A percentile compares a stretch with the other conserved stretches of the same genome.
Conservation (phyloP, 2,797 vertebrate genomes). For the Clarias pachynema region DNA sequence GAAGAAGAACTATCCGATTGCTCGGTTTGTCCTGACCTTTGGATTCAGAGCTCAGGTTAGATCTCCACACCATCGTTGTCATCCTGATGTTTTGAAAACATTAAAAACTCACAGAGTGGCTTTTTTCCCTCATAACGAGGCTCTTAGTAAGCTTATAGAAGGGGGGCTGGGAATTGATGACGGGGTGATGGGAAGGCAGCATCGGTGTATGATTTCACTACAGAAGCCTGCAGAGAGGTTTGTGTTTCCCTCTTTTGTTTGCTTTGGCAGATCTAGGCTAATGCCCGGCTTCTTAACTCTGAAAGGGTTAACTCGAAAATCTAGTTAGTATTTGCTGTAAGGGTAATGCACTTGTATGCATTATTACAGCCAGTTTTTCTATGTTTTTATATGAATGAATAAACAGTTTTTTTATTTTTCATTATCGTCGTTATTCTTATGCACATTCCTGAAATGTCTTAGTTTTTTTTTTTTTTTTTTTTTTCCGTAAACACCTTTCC, state of each 20-base stretch:
- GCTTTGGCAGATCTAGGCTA: constrained; percentile 46
- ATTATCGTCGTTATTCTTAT: not conserved
- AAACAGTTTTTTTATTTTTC: not conserved
- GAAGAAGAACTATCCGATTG: constrained; percentile 11
- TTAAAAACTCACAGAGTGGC: constrained; percentile 53
- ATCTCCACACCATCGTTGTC: constrained; percentile 25
- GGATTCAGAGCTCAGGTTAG: constrained; percentile 46
- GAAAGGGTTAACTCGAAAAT: constrained; percentile 36
- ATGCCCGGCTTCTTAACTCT: constrained; percentile 38
- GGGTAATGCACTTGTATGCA: not conserved
- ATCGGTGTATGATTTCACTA: constrained; percentile 61
- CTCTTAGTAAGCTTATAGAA: constrained; percentile 30
- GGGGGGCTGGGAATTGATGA: constrained; percentile 48
- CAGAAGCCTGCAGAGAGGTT: constrained; percentile 55
- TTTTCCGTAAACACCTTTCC: not conserved
- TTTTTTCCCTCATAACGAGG: constrained; percentile 52
- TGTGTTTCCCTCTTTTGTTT: constrained; percentile 50
- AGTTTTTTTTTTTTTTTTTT: no score
- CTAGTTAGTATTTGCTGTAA: not conserved
- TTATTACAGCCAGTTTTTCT: not conserved
- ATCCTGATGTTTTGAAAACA: constrained; percentile 60
- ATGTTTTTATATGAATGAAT: not conserved
- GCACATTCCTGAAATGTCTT: not conserved
- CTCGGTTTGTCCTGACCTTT: constrained; percentile 46
- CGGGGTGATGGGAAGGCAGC: constrained; percentile 46